These are phyloP conservation scores for Ochlodes sylvanus DNA, from an alignment of 2,888 invertebrate species.

Conservation along the genomic window DNA sequence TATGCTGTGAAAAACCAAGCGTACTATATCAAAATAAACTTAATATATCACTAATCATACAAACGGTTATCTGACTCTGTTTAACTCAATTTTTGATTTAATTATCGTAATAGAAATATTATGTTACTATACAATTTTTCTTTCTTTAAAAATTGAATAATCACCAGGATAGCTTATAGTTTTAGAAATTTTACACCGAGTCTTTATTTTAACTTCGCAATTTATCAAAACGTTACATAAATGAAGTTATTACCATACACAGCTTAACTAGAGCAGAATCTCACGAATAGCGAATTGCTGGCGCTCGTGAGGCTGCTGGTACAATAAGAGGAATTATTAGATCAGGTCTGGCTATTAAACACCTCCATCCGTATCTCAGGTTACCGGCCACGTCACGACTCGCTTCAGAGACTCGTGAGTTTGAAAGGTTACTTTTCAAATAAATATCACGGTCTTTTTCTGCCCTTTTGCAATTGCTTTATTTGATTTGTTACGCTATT, in stretches of 20 bases:
- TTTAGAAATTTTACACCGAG: no score
- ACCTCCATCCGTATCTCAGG: constrained; percentile 22
- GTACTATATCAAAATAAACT: no score
- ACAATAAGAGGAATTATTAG: constrained; percentile 15
- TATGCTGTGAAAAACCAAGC: no score
- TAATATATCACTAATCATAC: no score
- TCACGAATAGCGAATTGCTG: constrained; percentile 19
- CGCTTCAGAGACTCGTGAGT: constrained; percentile 44
- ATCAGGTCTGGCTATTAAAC: constrained; percentile 21
- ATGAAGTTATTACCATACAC: constrained; percentile 12
- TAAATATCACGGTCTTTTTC: constrained; percentile 12
- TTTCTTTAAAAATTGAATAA: no score
- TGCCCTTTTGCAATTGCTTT: neutral
- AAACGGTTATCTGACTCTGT: no score
- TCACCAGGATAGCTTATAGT: no score
- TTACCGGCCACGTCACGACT: constrained; percentile 21
- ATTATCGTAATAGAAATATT: no score
- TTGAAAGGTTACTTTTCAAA: constrained; percentile 28
- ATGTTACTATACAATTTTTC: no score
- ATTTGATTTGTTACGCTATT: no score
- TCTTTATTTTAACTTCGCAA: neutral
- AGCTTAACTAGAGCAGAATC: constrained; percentile 20
- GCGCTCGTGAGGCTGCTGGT: neutral
- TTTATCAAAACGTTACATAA: neutral
- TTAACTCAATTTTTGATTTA: no score